These are phyloP conservation scores for Labrus mixtus DNA, from an alignment of 2,113 vertebrate species.

Conservation along the genomic window DNA sequence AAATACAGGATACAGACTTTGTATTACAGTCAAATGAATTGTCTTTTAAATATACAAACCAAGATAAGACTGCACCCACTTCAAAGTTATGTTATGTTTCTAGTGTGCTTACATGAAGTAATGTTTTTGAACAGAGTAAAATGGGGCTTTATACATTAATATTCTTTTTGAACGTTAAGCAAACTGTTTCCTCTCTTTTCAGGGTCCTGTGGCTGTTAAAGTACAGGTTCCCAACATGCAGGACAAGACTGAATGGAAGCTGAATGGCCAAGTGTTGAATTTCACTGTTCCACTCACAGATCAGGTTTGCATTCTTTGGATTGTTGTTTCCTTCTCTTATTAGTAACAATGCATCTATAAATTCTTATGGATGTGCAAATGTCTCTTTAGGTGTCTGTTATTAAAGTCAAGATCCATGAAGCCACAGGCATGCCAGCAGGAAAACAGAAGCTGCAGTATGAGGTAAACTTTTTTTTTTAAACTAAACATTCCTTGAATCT, in stretches of 20 bases:
- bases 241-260: slow-evolving; percentile 99
- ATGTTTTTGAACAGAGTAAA: background rate
- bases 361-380: background rate
- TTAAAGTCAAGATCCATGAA: slow-evolving; percentile 99
- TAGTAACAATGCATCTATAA: background rate
- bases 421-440: slow-evolving; percentile 98
- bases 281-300: slow-evolving; percentile 97
- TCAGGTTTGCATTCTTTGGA: slow-evolving; percentile 84
- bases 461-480: slow-evolving; percentile 82
- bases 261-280: slow-evolving; percentile 93
- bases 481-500: background rate
- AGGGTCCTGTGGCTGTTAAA: slow-evolving; percentile 98
- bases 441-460: slow-evolving; percentile 98
- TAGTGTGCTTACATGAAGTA: too few relatives aligned
- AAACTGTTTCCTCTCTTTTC: background rate
- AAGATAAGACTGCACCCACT: background rate
- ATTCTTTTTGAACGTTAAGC: too few relatives aligned
- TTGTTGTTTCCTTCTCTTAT: background rate
- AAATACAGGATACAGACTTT: background rate
- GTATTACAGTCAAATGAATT: background rate
- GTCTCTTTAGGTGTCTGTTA: slow-evolving; percentile 92
- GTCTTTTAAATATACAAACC: background rate
- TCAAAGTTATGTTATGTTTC: background rate
- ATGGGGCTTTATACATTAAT: too few relatives aligned
- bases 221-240: slow-evolving; percentile 99